A percentile compares a stretch with the other conserved stretches of the same genome.
phyloP scores from a whole-genome alignment of 2,113 vertebrate species.

The Naja naja region DNA sequence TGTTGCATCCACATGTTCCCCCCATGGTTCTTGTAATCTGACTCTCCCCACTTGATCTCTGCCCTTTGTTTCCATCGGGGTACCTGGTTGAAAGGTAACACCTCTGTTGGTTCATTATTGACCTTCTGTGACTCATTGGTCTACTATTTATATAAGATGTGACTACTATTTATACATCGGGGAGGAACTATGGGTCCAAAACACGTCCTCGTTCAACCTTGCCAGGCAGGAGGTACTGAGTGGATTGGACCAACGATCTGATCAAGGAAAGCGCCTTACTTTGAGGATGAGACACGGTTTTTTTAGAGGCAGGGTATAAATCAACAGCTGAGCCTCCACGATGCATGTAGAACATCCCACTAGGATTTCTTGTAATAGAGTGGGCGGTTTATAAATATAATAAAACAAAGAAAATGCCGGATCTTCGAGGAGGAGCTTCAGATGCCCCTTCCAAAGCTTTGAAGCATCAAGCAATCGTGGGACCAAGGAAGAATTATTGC shows the following conservation, averaged over 20 bases:
- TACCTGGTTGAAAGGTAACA: neutral
- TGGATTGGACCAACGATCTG: neutral
- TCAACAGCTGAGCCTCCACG: neutral
- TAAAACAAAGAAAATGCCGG: neutral
- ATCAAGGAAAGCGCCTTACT: neutral
- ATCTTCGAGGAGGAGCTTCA: neutral
- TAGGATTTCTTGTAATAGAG: neutral
- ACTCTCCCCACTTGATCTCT: rapidly evolving
- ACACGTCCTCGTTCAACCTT: neutral
- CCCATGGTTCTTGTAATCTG: neutral
- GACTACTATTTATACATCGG: rapidly evolving
- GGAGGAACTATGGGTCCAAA: neutral
- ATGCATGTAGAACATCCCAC: neutral
- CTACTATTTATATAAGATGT: rapidly evolving
- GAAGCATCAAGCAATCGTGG: neutral
- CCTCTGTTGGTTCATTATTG: rapidly evolving
- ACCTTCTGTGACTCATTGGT: rapidly evolving
- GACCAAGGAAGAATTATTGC: neutral
- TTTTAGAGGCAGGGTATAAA: neutral
- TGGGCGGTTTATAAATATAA: neutral
- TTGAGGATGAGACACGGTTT: neutral
- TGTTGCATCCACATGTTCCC: too few relatives aligned
- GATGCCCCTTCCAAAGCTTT: neutral
- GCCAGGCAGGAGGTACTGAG: neutral
- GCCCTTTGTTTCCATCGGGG: rapidly evolving